These are phyloP conservation scores for Melieria picta DNA, from an alignment of 2,888 invertebrate genomes.

Conservation along the genomic window DNA sequence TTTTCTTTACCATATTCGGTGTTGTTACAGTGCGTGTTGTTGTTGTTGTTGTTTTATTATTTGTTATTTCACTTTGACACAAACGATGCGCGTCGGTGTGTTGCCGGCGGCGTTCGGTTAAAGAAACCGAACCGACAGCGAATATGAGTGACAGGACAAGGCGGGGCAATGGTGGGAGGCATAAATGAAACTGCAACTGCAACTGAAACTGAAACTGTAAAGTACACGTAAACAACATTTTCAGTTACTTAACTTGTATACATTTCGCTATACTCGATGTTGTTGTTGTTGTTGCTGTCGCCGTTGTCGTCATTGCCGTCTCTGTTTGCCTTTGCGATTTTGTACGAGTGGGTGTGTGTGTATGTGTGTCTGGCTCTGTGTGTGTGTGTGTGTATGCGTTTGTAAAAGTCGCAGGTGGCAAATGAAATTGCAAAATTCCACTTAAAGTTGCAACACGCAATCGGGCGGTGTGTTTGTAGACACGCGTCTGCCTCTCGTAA, in stretches of 20 bases:
- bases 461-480: too few relatives aligned
- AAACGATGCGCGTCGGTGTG: conserved; percentile 21
- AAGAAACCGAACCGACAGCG: neutral
- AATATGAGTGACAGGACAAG: conserved; percentile 1
- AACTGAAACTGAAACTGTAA: conserved; percentile 22
- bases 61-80: conserved; percentile 50
- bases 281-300: conserved; percentile 3
- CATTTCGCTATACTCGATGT: conserved; percentile 10
- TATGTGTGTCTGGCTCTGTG: neutral
- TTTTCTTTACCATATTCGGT: conserved; percentile 25
- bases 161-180: neutral
- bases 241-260: conserved; percentile 40
- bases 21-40: conserved; percentile 10
- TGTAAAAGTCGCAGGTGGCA: conserved; percentile 42
- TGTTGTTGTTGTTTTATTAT: conserved; percentile 44
- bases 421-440: conserved; percentile 37
- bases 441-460: too few relatives aligned
- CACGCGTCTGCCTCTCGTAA: too few relatives aligned
- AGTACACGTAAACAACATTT: conserved; percentile 47
- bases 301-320: neutral
- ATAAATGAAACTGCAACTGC: conserved; percentile 19
- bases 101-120: neutral
- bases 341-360: neutral
- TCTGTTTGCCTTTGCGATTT: neutral
- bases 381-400: neutral